Evolutionary conservation across 2,113 vertebrate species (phyloP).

Genomic region (Myotis lucifugus): DNA sequence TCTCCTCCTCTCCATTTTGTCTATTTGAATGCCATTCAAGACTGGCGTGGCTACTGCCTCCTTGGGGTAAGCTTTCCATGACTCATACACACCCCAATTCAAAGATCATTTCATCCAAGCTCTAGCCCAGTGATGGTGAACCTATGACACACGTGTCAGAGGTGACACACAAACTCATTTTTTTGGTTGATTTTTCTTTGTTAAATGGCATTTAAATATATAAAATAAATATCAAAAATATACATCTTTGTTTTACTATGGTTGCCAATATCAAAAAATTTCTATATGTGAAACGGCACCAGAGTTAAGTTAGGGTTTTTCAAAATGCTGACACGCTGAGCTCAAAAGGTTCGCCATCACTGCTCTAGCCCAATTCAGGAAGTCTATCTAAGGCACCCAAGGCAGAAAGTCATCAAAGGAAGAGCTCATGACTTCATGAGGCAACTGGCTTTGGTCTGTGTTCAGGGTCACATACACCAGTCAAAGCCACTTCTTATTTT

Average conservation of each 20-base stretch:
- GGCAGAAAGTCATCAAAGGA: background rate
- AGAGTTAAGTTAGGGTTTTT: too few species aligned
- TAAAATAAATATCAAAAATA: too few species aligned
- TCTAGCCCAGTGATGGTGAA: background rate
- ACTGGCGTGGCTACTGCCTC: background rate
- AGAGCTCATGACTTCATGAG: background rate
- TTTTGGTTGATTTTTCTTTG: too few species aligned
- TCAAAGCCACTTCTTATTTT: background rate
- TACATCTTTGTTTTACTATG: too few species aligned
- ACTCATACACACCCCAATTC: background rate
- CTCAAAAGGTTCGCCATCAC: too few species aligned
- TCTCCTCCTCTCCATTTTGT: background rate
- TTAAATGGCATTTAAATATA: too few species aligned
- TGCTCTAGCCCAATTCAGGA: background rate
- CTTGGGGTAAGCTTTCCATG: background rate
- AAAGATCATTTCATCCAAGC: background rate
- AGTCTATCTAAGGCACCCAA: background rate
- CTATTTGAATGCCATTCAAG: conserved; percentile 4
- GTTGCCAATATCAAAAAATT: too few species aligned
- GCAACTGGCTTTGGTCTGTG: background rate
- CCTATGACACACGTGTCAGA: too few species aligned
- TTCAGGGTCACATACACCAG: background rate
- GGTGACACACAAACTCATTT: too few species aligned
- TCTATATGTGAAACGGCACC: too few species aligned
- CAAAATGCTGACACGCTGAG: too few species aligned